phyloP scores from a whole-genome alignment of 2,888 invertebrate species.

The Drosophila peninsularis region DNA sequence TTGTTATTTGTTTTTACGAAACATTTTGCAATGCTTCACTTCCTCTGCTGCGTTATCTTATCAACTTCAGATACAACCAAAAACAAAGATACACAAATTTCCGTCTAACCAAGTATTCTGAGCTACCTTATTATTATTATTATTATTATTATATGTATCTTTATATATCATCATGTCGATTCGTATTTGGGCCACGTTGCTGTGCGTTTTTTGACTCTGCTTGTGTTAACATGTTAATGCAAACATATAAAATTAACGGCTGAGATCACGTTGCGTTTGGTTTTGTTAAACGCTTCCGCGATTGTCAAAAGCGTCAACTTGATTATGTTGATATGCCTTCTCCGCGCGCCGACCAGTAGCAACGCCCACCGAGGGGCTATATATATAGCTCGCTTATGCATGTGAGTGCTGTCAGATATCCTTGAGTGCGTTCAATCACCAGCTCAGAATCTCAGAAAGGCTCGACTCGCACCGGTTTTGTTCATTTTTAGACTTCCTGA shows the following conservation, averaged over 20 bases:
- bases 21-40: conserved; percentile 35
- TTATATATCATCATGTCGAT: conserved; percentile 23
- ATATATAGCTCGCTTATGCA: background rate
- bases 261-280: conserved; percentile 69
- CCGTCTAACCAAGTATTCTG: conserved; percentile 53
- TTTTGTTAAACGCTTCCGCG: conserved; percentile 56
- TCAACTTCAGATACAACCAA: conserved; percentile 23
- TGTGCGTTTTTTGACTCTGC: conserved; percentile 37
- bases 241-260: conserved; percentile 52
- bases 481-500: conserved; percentile 66
- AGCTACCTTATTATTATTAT: conserved; percentile 23
- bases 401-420: conserved; percentile 47
- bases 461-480: conserved; percentile 60
- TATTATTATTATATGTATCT: conserved; percentile 12
- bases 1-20: background rate
- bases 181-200: conserved; percentile 76
- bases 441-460: conserved; percentile 47
- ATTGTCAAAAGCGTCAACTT: conserved; percentile 63
- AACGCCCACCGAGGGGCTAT: conserved; percentile 36
- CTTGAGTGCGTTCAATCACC: conserved; percentile 78
- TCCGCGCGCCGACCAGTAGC: background rate
- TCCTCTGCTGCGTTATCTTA: conserved; percentile 48
- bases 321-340: conserved; percentile 7
- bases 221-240: conserved; percentile 71
- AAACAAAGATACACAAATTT: conserved; percentile 11